Evolutionary conservation across 2,113 vertebrate genomes (phyloP).

Genomic region (Cyphomyrus discorhynchus): DNA sequence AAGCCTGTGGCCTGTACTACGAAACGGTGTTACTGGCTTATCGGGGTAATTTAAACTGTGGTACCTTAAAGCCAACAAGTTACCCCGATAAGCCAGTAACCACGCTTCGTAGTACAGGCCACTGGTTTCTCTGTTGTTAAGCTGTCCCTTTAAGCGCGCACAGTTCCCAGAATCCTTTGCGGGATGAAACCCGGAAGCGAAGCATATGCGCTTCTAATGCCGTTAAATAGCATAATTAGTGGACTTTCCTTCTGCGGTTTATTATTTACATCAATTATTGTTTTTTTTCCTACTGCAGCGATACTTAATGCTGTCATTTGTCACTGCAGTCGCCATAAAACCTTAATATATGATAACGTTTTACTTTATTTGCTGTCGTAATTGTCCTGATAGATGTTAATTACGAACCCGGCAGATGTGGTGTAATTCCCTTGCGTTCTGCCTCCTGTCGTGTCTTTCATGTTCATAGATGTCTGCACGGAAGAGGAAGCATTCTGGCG

Average conservation of each 20-base stretch:
- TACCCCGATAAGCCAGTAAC: too few relatives aligned
- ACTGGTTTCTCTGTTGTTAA: background rate
- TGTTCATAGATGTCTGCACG: slow-evolving; percentile 41
- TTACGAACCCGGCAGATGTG: background rate
- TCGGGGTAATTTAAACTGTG: too few relatives aligned
- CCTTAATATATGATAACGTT: background rate
- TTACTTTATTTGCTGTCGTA: background rate
- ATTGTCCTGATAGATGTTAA: background rate
- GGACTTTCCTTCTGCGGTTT: background rate
- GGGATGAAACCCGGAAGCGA: background rate
- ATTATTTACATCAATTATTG: background rate
- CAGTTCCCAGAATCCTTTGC: background rate
- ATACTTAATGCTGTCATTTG: background rate
- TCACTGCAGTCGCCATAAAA: background rate
- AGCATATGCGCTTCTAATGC: background rate
- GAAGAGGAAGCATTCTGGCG: slow-evolving; percentile 42
- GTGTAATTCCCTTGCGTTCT: background rate
- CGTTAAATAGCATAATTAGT: background rate
- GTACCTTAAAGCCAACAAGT: too few relatives aligned
- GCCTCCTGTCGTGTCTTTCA: background rate
- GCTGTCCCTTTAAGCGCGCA: background rate
- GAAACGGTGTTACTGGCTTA: too few relatives aligned
- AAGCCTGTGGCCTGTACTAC: background rate
- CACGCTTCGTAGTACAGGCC: too few relatives aligned
- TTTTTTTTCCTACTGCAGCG: background rate